Evolutionary conservation across 1,140 invertebrate species (phyloP), one percentile per base, ranked within the genome.

Genomic region (Bombyx mandarina): DNA sequence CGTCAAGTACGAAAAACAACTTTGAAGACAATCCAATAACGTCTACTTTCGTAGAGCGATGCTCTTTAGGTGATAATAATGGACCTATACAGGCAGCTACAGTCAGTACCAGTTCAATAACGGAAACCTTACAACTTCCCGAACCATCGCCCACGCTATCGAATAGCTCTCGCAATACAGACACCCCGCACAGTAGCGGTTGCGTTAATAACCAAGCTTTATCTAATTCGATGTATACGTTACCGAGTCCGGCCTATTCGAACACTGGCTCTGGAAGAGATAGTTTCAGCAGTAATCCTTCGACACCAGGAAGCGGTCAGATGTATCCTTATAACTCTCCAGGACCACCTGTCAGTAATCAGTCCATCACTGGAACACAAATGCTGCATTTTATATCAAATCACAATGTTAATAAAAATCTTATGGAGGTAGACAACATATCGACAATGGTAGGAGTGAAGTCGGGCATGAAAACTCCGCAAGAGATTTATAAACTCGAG

Each of bases 61-160:
- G 88, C 66, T 66, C 87, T 61, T 73, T 88, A 61, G 81, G 88
- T 47, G 89, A 93, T 73, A 89, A 90, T 9, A 88, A 92, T 61
- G 84, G 83, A 0, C 93, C 93, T 0, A 94, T 94, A 60, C 93
- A 94, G 82, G 93, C 93, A 10, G 93, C 92, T 2, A 91, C 93
- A 7, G 91, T 94, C 6, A 93, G 92, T 67, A 94, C 93, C 1
- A 94, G 93, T 76, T 93, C 92, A 6, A 91, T 91, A 0, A 86
- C 90, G 9, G 91, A 92, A 56, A 90, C 87, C 2, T 65, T 87
- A 51, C 77, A 78, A 52, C 86, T 75, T 4, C 89, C 77, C 8
- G 85, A 88, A 62, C 87, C 88, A 6, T 89, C 89, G 12, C 89
- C 89, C 2, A 88, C 89, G 45, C 66, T 85, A 43, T 87, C 86